These are phyloP conservation scores for Promerops cafer DNA, from an alignment of 2,113 vertebrate species.

Conservation along the genomic window DNA sequence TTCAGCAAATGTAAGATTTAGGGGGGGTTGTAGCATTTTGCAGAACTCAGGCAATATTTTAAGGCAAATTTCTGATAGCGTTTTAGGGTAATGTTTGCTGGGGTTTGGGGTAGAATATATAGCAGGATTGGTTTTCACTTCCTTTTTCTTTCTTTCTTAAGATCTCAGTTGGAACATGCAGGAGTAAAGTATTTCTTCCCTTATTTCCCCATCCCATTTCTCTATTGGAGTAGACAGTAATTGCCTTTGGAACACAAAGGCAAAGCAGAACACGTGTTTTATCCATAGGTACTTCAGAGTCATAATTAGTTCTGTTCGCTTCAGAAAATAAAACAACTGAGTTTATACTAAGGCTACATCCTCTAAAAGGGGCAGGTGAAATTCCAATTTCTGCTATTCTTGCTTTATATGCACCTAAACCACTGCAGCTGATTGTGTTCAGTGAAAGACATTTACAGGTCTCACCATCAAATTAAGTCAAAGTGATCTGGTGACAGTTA, in stretches of 20 bases:
- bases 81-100: background rate
- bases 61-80: background rate
- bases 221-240: background rate
- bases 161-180: background rate
- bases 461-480: background rate
- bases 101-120: background rate
- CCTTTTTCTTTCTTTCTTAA: background rate
- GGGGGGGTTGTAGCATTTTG: background rate
- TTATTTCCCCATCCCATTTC: background rate
- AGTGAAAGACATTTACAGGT: background rate
- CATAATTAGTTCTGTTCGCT: background rate
- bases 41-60: background rate
- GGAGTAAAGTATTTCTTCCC: background rate
- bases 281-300: background rate
- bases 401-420: background rate
- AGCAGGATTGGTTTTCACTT: background rate
- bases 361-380: background rate
- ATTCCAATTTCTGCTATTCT: background rate
- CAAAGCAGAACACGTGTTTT: background rate
- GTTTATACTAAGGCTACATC: background rate
- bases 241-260: background rate
- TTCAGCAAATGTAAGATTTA: background rate
- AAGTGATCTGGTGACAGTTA: background rate
- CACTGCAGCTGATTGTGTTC: background rate
- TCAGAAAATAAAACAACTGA: background rate